Evolutionary conservation across 2,797 vertebrate species (phyloP).

Genomic region (Jordanella pulchra): DNA sequence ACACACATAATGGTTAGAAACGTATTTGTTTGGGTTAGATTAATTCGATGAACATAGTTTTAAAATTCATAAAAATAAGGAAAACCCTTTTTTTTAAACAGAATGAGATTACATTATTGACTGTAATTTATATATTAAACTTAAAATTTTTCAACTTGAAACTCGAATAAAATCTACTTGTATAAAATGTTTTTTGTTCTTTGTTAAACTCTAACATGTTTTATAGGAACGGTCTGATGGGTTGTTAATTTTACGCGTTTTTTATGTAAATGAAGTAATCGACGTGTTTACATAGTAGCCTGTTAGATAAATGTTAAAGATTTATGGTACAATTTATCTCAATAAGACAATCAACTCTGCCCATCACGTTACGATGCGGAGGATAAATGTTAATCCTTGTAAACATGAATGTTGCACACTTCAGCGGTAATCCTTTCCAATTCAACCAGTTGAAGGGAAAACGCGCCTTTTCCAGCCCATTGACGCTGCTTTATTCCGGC

Average conservation of each 20-base stretch:
- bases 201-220: background rate
- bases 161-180: background rate
- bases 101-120: no score
- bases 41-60: background rate
- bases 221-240: background rate
- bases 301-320: constrained; percentile 43
- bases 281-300: constrained; percentile 42
- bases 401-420: constrained; percentile 44
- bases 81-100: background rate
- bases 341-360: constrained; percentile 7
- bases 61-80: background rate
- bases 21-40: background rate
- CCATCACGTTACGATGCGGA: background rate
- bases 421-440: constrained; percentile 56
- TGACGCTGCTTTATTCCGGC: constrained; percentile 59
- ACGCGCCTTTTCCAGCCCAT: constrained; percentile 63
- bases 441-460: constrained; percentile 65
- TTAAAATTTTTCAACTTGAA: background rate
- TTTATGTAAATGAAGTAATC: constrained; percentile 42
- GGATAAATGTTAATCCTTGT: constrained; percentile 1
- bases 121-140: background rate
- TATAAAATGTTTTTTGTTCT: background rate
- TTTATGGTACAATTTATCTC: constrained; percentile 38
- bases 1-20: background rate
- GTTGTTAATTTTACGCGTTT: constrained; percentile 37